Evolutionary conservation across 53 echinoderm and acorn worm genomes (phyloP).

Genomic region (Hippasteria phrygiana): DNA sequence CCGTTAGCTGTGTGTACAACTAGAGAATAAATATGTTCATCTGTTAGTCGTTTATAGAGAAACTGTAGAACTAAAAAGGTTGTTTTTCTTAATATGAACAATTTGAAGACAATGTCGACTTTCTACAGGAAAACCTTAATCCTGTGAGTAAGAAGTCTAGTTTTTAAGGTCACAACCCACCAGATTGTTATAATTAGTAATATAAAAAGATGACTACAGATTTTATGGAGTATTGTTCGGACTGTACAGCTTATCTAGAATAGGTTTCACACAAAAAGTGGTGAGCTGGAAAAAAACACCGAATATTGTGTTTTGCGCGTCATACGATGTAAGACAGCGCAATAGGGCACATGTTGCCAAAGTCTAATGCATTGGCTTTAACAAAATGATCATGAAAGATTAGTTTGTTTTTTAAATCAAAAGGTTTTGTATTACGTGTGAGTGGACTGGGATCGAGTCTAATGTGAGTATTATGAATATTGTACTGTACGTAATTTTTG

Average conservation of each 20-base stretch:
- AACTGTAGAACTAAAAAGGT: conserved; percentile 29
- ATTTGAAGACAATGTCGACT: conserved; percentile 23
- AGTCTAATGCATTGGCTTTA: conserved; percentile 4
- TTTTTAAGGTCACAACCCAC: background rate
- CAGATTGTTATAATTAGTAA: conserved; percentile 17
- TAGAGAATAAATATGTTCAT: conserved; percentile 26
- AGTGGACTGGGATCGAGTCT: conserved; percentile 56
- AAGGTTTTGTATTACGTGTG: conserved; percentile 63
- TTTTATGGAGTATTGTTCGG: conserved; percentile 5
- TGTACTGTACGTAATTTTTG: conserved; percentile 67
- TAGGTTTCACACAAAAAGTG: conserved; percentile 10
- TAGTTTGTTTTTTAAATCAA: conserved; percentile 32
- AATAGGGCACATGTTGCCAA: conserved; percentile 32
- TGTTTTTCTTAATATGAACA: conserved; percentile 7
- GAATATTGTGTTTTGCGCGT: background rate
- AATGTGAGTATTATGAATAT: conserved; percentile 67
- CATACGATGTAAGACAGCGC: conserved; percentile 24
- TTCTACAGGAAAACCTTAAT: conserved; percentile 7
- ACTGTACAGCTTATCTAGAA: conserved; percentile 50
- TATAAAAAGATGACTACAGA: conserved; percentile 23
- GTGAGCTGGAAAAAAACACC: background rate
- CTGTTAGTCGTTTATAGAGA: conserved; percentile 42
- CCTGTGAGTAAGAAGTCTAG: background rate
- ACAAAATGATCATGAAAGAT: conserved; percentile 44
- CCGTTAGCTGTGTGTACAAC: conserved; percentile 51